These are phyloP conservation scores for Ormyrus labotus DNA, from an alignment of 2,888 invertebrate species.

Conservation along the genomic window DNA sequence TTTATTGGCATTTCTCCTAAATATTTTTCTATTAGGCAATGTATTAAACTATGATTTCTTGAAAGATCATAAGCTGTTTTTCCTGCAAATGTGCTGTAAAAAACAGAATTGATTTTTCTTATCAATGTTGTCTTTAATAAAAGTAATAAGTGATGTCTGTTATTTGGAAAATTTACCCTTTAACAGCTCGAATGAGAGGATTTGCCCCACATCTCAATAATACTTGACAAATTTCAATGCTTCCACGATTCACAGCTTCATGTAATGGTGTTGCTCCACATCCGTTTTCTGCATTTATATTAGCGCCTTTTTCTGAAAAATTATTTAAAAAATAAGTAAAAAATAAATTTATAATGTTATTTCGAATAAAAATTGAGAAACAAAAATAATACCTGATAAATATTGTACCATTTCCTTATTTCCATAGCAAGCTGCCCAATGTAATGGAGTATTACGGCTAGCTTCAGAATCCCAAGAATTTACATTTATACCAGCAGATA, in stretches of 20 bases:
- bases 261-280: conserved; percentile 80
- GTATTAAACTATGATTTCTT: conserved; percentile 66
- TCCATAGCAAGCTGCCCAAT: conserved; percentile 82
- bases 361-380: neutral
- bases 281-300: conserved; percentile 78
- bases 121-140: conserved; percentile 24
- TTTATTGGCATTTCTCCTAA: conserved; percentile 66
- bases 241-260: conserved; percentile 79
- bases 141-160: conserved; percentile 15
- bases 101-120: conserved; percentile 21
- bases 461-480: conserved; percentile 80
- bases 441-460: conserved; percentile 80
- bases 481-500: conserved; percentile 79
- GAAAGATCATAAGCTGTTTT: conserved; percentile 72
- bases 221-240: conserved; percentile 77
- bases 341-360: neutral
- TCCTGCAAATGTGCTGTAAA: conserved; percentile 70
- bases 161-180: conserved; percentile 73
- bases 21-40: conserved; percentile 67
- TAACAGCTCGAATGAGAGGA: conserved; percentile 76
- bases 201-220: conserved; percentile 79
- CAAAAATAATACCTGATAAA: conserved; percentile 76
- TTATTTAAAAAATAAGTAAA: conserved; percentile 4
- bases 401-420: conserved; percentile 78
- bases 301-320: conserved; percentile 78